A percentile compares a stretch with the other conserved stretches of the same genome.
phyloP scores from a whole-genome alignment of 2,113 vertebrate species.

The Bagarius yarrelli region DNA sequence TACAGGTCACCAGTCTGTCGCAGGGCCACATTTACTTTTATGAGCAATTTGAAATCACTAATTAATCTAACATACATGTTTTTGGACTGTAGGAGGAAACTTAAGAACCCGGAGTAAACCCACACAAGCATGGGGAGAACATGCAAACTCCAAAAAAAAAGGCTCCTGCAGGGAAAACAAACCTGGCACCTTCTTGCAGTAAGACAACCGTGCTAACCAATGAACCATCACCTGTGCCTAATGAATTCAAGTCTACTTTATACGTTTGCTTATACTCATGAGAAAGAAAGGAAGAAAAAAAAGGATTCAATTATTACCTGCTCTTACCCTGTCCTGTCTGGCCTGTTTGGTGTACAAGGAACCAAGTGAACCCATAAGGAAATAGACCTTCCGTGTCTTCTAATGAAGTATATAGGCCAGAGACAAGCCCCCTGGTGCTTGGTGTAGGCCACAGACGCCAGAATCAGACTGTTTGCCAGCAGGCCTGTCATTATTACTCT shows the following conservation, averaged over 20 bases:
- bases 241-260: not conserved
- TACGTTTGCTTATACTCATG: not conserved
- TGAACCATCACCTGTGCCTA: not conserved
- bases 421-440: constrained; percentile 13
- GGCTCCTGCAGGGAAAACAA: not conserved
- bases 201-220: not conserved
- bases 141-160: too few relatives aligned
- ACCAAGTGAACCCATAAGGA: constrained; percentile 5
- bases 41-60: too few relatives aligned
- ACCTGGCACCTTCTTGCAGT: too few relatives aligned
- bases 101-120: too few relatives aligned
- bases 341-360: constrained; percentile 17
- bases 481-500: constrained; percentile 47
- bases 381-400: constrained; percentile 5
- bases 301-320: not conserved
- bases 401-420: not conserved
- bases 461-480: constrained; percentile 24
- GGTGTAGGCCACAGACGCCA: constrained; percentile 42
- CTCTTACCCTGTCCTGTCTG: not conserved
- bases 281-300: not conserved
- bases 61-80: too few relatives aligned
- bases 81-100: too few relatives aligned
- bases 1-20: too few relatives aligned
- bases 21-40: too few relatives aligned
- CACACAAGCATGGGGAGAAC: too few relatives aligned